Percentiles rank a stretch among this genome's conserved stretches.
phyloP scores from a whole-genome alignment of 2,888 invertebrate species.

The Thymelicus sylvestris region DNA sequence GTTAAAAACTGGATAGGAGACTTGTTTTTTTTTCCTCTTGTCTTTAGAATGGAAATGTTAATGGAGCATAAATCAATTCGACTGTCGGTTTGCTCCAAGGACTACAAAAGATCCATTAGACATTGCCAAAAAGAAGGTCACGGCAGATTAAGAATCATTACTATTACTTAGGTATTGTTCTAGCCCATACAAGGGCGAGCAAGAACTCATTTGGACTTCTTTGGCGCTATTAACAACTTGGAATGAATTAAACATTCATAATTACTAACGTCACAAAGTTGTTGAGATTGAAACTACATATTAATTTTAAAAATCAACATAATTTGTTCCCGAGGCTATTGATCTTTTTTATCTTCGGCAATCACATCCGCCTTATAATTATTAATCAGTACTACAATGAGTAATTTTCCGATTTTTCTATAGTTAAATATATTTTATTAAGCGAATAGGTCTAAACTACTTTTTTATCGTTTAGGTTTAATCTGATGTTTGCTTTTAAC shows the following conservation, averaged over 20 bases:
- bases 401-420: not conserved
- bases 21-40: not conserved
- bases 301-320: slow-evolving; percentile 1
- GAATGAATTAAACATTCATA: not conserved
- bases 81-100: not conserved
- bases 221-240: slow-evolving; percentile 7
- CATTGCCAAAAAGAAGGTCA: slow-evolving; percentile 19
- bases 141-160: slow-evolving; percentile 20
- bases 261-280: not conserved
- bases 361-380: not conserved
- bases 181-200: not conserved
- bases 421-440: not conserved
- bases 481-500: not conserved
- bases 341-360: slow-evolving; percentile 3
- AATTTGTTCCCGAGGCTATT: slow-evolving; percentile 10
- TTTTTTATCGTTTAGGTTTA: not conserved
- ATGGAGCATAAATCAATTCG: not conserved
- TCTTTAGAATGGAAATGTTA: not conserved
- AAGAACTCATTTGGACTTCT: slow-evolving; percentile 1
- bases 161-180: slow-evolving; percentile 16
- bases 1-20: not conserved
- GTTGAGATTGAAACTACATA: not conserved
- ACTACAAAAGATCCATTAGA: not conserved
- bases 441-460: not conserved
- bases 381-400: not conserved